These are phyloP conservation scores for Onthophagus sagittarius DNA, from an alignment of 2,888 invertebrate genomes.

Conservation along the genomic window DNA sequence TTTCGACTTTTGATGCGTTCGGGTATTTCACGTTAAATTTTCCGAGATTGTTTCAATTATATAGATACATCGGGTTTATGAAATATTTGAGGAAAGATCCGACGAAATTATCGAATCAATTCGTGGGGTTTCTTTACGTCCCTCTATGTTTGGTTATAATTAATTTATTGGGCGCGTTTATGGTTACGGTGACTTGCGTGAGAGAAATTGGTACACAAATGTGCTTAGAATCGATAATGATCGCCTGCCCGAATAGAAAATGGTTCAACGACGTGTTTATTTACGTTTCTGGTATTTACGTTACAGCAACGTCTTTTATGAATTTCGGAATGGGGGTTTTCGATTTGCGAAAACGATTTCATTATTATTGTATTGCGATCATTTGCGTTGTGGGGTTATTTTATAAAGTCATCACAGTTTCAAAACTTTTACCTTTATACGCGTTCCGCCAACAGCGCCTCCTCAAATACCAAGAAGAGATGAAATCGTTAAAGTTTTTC, in stretches of 20 bases:
- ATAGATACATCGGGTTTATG: constrained; percentile 16
- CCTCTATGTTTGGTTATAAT: constrained; percentile 13
- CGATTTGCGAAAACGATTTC: background rate
- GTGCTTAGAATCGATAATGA: background rate
- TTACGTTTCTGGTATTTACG: constrained; percentile 11
- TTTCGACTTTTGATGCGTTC: constrained; percentile 2
- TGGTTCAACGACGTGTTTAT: background rate
- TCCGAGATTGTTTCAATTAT: constrained; percentile 14
- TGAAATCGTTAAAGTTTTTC: constrained; percentile 8
- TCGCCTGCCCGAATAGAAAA: background rate
- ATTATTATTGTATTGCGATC: background rate
- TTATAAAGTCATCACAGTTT: background rate
- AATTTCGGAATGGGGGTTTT: constrained; percentile 1
- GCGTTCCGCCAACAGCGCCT: constrained; percentile 8
- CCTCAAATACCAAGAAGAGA: constrained; percentile 12
- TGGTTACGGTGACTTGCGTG: constrained; percentile 7
- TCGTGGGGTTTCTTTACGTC: constrained; percentile 5
- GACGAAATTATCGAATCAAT: background rate
- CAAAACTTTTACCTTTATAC: constrained; percentile 9
- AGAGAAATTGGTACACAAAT: background rate
- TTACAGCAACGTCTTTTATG: constrained; percentile 6
- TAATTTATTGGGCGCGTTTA: constrained; percentile 14
- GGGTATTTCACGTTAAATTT: constrained; percentile 13
- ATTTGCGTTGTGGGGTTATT: constrained; percentile 16
- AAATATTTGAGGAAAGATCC: background rate